Base-by-base conservation (phyloP, 2,888 invertebrate genomes). In the Opisthograptis luteolata region DNA sequence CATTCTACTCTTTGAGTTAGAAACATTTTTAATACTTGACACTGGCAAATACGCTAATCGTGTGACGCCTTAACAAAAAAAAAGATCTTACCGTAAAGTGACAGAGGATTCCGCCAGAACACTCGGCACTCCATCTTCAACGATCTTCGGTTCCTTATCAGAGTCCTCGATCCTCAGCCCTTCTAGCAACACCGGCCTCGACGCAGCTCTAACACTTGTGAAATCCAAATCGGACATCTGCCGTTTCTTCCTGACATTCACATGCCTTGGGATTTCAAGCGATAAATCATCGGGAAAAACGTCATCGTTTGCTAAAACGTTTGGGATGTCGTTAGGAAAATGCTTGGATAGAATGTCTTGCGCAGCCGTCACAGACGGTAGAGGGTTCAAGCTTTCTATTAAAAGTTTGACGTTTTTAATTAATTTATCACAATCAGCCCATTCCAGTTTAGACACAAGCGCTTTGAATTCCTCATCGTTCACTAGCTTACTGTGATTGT, bases 121-220 rank as follows among this genome's bases (percentile, higher is more conserved):
- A 55, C 92, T 92, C 0, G 96, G 96, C 22, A 95, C 87, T 0
- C 96, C 95, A 10, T 81, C 77, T 3, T 90, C 92, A 1, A 87
- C 76, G 8, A 88, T 85, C 49, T 84, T 83, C 0, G 92, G 92
- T 2, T 92, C 92, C 51, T 93, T 93, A n/a, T 84, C 81, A 0
- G 93, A 87, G 9, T 77, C 81, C 52, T 94, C 94, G 0, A 94
- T 76, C 35, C 94, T 84, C 2, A 94, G 42, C 0, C 93, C 94
- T 34, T 91, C 88, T 4, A 94, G 84, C 37, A 71, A 66, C 0
- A 91, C 62, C 0, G 52, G 27, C 0, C 53, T 22, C 0, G 56
- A 58, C 12, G 60, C 72, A 2, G 64, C 63, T 37, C 55, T 71
- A 0, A 78, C 77, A 2, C 65, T 68, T 0, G 67, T 61, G 12